Conservation (phyloP, 2,888 invertebrate species). For the Resseliella maxima region DNA sequence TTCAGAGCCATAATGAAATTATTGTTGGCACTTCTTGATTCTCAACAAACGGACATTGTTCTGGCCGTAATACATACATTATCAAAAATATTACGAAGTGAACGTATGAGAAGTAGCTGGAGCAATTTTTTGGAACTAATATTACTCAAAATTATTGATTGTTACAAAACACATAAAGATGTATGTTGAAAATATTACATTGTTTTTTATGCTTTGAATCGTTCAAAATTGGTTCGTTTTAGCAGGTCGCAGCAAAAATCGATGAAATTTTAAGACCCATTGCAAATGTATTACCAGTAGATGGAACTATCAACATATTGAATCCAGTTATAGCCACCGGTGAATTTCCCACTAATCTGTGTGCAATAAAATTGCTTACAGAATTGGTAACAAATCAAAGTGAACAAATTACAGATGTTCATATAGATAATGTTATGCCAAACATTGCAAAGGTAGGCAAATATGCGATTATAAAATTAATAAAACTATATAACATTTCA, state of each 20-base stretch:
- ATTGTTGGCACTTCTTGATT: constrained; percentile 77
- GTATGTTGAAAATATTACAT: constrained; percentile 62
- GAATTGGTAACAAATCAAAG: constrained; percentile 84
- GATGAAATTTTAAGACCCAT: constrained; percentile 83
- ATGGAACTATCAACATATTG: constrained; percentile 75
- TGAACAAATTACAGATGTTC: constrained; percentile 77
- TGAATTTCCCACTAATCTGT: constrained; percentile 87
- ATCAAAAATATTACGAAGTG: constrained; percentile 84
- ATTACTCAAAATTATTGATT: constrained; percentile 87
- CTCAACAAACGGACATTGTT: constrained; percentile 72
- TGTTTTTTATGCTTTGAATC: not conserved
- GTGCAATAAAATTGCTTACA: constrained; percentile 91
- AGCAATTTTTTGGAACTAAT: constrained; percentile 91
- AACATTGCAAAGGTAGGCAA: constrained; percentile 81
- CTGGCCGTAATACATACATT: constrained; percentile 83
- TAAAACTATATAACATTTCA: constrained; percentile 8
- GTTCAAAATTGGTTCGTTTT: not conserved
- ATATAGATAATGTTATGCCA: constrained; percentile 85
- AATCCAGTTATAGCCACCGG: constrained; percentile 89
- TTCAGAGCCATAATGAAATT: constrained; percentile 78
- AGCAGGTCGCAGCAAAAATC: constrained; percentile 82
- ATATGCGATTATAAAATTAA: not conserved
- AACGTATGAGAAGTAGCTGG: constrained; percentile 82
- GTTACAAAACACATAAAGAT: constrained; percentile 81
- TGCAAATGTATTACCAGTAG: constrained; percentile 84